Evolutionary conservation across 2,888 invertebrate genomes (phyloP).

Genomic region (Frankliniella fusca): DNA sequence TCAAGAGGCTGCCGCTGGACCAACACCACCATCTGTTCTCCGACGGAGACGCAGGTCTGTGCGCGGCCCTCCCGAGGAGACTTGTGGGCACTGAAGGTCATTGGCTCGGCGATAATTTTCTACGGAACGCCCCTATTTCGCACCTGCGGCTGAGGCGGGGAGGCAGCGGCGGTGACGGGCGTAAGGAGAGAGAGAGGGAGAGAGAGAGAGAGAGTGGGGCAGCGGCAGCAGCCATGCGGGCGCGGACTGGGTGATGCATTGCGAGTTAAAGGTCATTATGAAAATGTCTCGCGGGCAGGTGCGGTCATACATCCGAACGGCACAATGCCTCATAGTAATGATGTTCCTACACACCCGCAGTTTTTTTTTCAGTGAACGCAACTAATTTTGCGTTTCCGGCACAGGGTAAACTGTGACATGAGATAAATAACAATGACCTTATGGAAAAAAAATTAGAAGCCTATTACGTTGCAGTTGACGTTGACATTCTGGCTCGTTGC

Average conservation of each 20-base stretch:
- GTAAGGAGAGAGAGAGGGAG: not conserved
- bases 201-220: not conserved
- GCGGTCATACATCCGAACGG: no score
- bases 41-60: constrained; percentile 42
- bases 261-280: no score
- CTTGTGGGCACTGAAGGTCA: not conserved
- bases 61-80: constrained; percentile 33
- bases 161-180: no score
- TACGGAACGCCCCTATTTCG: not conserved
- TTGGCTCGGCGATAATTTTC: not conserved
- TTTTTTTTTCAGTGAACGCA: no score
- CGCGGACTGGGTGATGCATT: not conserved
- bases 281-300: no score
- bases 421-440: not conserved
- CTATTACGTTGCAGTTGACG: no score
- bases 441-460: not conserved
- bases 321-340: no score
- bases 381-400: no score
- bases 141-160: not conserved
- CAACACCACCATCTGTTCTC: not conserved
- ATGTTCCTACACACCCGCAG: no score
- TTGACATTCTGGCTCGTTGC: no score
- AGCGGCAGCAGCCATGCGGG: not conserved
- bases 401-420: not conserved
- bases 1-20: constrained; percentile 42